Conservation (phyloP, 2,113 vertebrate species). For the Mastomys natalensis region DNA sequence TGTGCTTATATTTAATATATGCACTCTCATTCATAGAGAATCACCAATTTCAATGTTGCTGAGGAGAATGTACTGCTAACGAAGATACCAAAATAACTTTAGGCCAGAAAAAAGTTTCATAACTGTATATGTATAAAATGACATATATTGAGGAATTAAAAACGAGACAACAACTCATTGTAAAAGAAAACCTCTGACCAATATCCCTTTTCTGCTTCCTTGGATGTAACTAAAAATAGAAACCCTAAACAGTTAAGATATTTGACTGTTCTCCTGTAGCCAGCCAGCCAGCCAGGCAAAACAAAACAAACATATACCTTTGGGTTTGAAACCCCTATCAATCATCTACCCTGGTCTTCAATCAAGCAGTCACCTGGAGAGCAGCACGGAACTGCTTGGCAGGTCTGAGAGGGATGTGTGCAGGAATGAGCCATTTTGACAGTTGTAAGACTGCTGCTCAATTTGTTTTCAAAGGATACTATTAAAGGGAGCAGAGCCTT, state of each 20-base stretch:
- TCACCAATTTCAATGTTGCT: neutral
- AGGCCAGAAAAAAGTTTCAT: neutral
- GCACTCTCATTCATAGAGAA: neutral
- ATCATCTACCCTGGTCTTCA: neutral
- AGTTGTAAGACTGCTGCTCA: neutral
- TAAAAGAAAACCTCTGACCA: neutral
- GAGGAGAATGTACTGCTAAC: neutral
- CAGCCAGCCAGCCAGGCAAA: neutral
- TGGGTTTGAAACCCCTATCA: neutral
- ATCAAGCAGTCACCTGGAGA: neutral
- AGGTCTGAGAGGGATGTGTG: neutral
- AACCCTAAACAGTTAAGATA: neutral
- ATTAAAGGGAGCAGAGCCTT: neutral
- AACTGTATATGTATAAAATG: neutral
- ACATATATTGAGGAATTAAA: neutral
- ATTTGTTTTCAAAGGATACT: conserved; percentile 31
- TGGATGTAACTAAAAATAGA: neutral
- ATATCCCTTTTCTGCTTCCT: neutral
- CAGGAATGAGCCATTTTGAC: neutral
- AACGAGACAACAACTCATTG: neutral
- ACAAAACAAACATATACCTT: neutral
- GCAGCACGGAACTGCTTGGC: neutral
- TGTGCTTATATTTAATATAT: neutral
- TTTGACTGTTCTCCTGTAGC: neutral
- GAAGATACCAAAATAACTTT: neutral